Percentiles rank a stretch among this genome's conserved stretches.
These are phyloP conservation scores for Ectemnius continuus DNA, from an alignment of 2,888 invertebrate genomes.

Conservation along the genomic window DNA sequence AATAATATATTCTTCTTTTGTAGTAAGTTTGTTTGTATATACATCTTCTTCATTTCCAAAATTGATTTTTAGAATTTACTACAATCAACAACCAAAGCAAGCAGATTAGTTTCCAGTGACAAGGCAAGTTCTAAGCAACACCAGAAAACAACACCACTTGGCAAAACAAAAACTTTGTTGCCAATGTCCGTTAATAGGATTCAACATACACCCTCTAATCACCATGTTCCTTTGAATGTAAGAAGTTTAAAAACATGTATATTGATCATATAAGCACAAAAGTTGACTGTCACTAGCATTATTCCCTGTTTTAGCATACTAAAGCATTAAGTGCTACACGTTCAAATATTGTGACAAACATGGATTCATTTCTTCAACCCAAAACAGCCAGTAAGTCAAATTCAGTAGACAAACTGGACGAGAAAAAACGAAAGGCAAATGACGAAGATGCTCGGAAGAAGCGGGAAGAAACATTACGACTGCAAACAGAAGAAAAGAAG, in stretches of 20 bases:
- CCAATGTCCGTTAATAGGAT: conserved; percentile 68
- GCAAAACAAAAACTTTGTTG: conserved; percentile 64
- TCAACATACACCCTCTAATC: conserved; percentile 65
- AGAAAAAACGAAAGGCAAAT: conserved; percentile 73
- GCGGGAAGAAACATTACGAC: conserved; percentile 81
- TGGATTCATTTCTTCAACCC: conserved; percentile 69
- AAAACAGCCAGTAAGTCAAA: conserved; percentile 67
- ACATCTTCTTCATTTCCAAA: too few relatives aligned
- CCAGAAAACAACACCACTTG: conserved; percentile 68
- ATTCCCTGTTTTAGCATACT: conserved; percentile 54
- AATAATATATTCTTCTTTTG: conserved; percentile 4
- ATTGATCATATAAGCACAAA: background rate
- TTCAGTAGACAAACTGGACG: conserved; percentile 68
- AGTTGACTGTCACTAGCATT: conserved; percentile 1
- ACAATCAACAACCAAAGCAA: conserved; percentile 40
- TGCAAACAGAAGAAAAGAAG: conserved; percentile 81
- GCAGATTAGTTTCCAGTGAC: conserved; percentile 49
- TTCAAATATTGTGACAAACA: conserved; percentile 68
- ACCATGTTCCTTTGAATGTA: conserved; percentile 53
- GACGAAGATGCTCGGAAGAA: conserved; percentile 81
- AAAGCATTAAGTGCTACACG: conserved; percentile 76
- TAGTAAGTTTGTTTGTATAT: too few relatives aligned
- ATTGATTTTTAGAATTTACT: too few relatives aligned
- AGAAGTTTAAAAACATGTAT: conserved; percentile 19
- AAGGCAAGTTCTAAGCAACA: conserved; percentile 57